Conservation (phyloP, 1,140 invertebrate species). For the Araneus ventricosus region DNA sequence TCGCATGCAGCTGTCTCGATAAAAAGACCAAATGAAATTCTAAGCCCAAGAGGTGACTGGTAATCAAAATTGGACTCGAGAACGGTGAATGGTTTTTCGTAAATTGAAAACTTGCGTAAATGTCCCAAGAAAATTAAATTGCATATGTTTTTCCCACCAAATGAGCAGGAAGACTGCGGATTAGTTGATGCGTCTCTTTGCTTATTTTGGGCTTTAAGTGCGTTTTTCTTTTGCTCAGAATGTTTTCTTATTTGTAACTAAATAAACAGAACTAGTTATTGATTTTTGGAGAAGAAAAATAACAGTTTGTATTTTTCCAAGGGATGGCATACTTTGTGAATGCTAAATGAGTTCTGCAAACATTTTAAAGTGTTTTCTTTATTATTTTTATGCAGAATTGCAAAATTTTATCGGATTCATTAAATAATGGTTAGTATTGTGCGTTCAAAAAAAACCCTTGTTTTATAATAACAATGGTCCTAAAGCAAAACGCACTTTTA, state of each 20-base stretch:
- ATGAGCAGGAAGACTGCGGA: not conserved
- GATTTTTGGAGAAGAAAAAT: not conserved
- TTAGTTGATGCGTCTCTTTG: not conserved
- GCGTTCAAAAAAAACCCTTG: too few relatives aligned
- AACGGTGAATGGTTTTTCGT: not conserved
- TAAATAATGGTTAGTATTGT: too few relatives aligned
- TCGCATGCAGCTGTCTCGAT: not conserved
- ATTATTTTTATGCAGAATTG: too few relatives aligned
- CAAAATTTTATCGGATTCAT: too few relatives aligned
- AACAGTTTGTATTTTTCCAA: not conserved
- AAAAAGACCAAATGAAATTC: conserved; percentile 22
- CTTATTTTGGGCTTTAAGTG: not conserved
- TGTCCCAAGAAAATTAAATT: not conserved
- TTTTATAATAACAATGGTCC: too few relatives aligned
- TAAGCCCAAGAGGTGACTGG: not conserved
- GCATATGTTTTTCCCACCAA: not conserved
- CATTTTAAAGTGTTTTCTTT: too few relatives aligned
- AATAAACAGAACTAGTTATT: not conserved
- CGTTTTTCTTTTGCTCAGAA: not conserved
- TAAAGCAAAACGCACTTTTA: too few relatives aligned
- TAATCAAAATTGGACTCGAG: conserved; percentile 1
- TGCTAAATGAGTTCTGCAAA: too few relatives aligned
- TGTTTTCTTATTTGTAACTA: not conserved
- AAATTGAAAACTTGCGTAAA: conserved; percentile 2
- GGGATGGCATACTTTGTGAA: too few relatives aligned